Conservation (phyloP, 2,888 invertebrate species). For the Apamea sordens region DNA sequence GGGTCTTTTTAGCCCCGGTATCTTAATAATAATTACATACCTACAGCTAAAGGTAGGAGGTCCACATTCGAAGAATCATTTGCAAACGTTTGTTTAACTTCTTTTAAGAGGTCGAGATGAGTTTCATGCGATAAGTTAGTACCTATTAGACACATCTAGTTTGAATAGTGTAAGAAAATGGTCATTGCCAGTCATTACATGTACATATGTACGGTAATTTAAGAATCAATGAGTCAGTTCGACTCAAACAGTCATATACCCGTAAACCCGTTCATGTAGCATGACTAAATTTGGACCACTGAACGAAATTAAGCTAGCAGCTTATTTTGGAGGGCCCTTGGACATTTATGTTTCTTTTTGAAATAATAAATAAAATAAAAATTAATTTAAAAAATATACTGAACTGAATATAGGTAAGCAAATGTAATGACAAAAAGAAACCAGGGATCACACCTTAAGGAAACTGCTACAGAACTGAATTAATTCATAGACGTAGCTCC, state of each 20-base stretch:
- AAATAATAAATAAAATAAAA: not conserved
- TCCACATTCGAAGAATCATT: constrained; percentile 14
- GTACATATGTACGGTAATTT: not conserved
- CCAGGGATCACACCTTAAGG: not conserved
- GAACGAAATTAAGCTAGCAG: not conserved
- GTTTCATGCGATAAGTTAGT: constrained; percentile 11
- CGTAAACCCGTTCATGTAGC: not conserved
- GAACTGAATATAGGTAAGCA: not conserved
- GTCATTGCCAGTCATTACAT: constrained; percentile 8
- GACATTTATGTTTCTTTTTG: too few species aligned
- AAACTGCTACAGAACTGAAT: not conserved
- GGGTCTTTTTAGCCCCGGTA: not conserved
- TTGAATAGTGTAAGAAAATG: constrained; percentile 26
- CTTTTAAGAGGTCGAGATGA: constrained; percentile 11
- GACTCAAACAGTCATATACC: too few species aligned
- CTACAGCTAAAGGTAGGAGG: constrained; percentile 2
- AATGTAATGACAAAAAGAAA: not conserved
- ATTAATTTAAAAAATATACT: not conserved
- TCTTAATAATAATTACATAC: not conserved
- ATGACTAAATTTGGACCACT: not conserved
- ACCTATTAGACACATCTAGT: constrained; percentile 27
- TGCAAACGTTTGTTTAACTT: constrained; percentile 40
- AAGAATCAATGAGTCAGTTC: constrained; percentile 23
- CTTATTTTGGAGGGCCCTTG: not conserved
- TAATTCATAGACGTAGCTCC: constrained; percentile 14